phyloP scores from a whole-genome alignment of 2,888 invertebrate species.

The Creontiades dilutus region DNA sequence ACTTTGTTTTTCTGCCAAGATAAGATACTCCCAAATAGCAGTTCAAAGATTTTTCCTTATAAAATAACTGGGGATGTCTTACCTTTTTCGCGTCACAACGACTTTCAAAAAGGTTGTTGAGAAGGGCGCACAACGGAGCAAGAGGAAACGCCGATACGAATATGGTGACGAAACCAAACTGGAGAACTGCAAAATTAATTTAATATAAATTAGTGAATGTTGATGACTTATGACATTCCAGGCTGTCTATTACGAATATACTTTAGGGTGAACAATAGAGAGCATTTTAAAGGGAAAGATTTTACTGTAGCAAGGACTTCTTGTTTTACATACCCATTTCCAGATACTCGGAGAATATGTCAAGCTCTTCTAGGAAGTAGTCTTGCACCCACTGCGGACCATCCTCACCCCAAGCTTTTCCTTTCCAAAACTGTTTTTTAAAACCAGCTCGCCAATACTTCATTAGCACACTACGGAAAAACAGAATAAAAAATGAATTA shows the following conservation, averaged over 20 bases:
- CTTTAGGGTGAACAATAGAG: too few species aligned
- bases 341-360: constrained; percentile 94
- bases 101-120: constrained; percentile 98
- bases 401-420: constrained; percentile 41
- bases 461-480: constrained; percentile 4
- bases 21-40: neutral
- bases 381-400: constrained; percentile 67
- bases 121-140: constrained; percentile 95
- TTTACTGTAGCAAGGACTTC: neutral
- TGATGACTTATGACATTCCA: too few species aligned
- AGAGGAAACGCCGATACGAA: constrained; percentile 98
- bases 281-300: neutral
- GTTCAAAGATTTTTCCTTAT: neutral
- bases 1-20: too few species aligned
- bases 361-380: constrained; percentile 62
- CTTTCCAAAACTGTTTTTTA: constrained; percentile 56
- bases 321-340: constrained; percentile 90
- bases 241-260: too few species aligned
- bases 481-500: neutral
- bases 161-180: constrained; percentile 98
- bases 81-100: constrained; percentile 95
- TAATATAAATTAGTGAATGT: neutral
- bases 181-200: constrained; percentile 84
- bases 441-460: constrained; percentile 56
- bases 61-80: constrained; percentile 76